Evolutionary conservation across 2,797 vertebrate genomes (phyloP).

Genomic region (Rhyacichthys aspro): DNA sequence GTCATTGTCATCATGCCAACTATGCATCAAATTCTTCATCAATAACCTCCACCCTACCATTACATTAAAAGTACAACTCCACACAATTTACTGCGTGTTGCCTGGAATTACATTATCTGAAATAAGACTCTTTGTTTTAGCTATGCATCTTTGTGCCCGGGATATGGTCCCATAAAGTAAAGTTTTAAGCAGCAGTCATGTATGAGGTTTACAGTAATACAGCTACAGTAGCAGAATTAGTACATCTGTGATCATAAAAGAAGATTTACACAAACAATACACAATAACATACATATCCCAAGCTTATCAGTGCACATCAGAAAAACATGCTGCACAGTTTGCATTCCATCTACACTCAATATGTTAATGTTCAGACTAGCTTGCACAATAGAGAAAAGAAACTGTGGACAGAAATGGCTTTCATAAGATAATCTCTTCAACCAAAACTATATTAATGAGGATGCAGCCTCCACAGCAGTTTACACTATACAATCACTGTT

Average conservation of each 20-base stretch:
- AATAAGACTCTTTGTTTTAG: slow-evolving; percentile 42
- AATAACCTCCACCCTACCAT: slow-evolving; percentile 22
- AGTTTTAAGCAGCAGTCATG: slow-evolving; percentile 92
- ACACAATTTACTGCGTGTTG: slow-evolving; percentile 21
- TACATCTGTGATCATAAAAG: slow-evolving; percentile 73
- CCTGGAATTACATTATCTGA: slow-evolving; percentile 25
- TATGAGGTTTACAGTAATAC: slow-evolving; percentile 91
- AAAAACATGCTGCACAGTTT: slow-evolving; percentile 90
- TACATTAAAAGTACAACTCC: slow-evolving; percentile 20
- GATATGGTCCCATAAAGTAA: slow-evolving; percentile 71
- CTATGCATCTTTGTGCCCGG: slow-evolving; percentile 47
- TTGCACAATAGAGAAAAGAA: slow-evolving; percentile 66
- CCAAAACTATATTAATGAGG: slow-evolving; percentile 48
- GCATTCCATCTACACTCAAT: slow-evolving; percentile 89
- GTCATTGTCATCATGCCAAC: slow-evolving; percentile 9
- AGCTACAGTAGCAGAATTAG: slow-evolving; percentile 84
- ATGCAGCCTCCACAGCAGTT: slow-evolving; percentile 54
- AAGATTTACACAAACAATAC: slow-evolving; percentile 83
- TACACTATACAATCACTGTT: slow-evolving; percentile 65
- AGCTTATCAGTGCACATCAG: slow-evolving; percentile 91
- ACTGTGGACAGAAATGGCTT: slow-evolving; percentile 65
- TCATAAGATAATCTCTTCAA: slow-evolving; percentile 65
- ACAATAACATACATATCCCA: slow-evolving; percentile 87
- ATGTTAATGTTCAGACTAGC: slow-evolving; percentile 83
- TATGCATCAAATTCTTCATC: slow-evolving; percentile 13